These are phyloP conservation scores for Chelmon rostratus DNA, from an alignment of 2,797 vertebrate genomes.

Conservation along the genomic window DNA sequence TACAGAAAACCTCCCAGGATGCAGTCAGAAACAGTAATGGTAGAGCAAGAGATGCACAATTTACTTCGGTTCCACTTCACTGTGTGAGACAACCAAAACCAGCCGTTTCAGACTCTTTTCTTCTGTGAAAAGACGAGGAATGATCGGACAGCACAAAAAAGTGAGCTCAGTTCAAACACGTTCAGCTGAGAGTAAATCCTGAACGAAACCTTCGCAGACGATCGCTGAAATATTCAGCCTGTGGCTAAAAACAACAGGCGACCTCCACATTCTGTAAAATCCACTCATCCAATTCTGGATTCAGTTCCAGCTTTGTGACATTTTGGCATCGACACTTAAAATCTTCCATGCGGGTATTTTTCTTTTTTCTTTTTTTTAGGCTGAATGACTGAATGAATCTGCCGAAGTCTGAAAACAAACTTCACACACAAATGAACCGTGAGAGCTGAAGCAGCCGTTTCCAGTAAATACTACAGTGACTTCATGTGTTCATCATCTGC, in stretches of 20 bases:
- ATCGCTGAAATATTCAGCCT: conserved; percentile 27
- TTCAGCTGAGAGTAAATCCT: conserved; percentile 9
- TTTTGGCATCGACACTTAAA: conserved; percentile 2
- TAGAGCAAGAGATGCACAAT: conserved; percentile 31
- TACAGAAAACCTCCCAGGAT: conserved; percentile 49
- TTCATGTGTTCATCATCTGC: conserved; percentile 19
- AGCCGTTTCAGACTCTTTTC: conserved; percentile 40
- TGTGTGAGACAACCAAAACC: conserved; percentile 36
- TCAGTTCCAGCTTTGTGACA: conserved; percentile 1
- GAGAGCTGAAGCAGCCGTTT: conserved; percentile 36
- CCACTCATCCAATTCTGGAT: conserved; percentile 1
- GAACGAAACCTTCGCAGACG: no score
- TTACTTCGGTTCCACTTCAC: conserved; percentile 46
- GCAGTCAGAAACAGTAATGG: conserved; percentile 38
- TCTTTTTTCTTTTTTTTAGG: conserved; percentile 1
- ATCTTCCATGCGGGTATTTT: background rate
- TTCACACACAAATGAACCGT: conserved; percentile 42
- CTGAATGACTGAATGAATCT: conserved; percentile 5
- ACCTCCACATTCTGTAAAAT: conserved; percentile 6
- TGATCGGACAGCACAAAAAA: conserved; percentile 63
- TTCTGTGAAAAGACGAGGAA: conserved; percentile 68
- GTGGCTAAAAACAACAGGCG: conserved; percentile 31
- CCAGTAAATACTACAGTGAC: conserved; percentile 42
- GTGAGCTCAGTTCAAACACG: conserved; percentile 15
- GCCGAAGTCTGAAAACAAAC: conserved; percentile 23